Conservation (phyloP, 1,140 invertebrate species). For the Harlomillsia oculata region DNA sequence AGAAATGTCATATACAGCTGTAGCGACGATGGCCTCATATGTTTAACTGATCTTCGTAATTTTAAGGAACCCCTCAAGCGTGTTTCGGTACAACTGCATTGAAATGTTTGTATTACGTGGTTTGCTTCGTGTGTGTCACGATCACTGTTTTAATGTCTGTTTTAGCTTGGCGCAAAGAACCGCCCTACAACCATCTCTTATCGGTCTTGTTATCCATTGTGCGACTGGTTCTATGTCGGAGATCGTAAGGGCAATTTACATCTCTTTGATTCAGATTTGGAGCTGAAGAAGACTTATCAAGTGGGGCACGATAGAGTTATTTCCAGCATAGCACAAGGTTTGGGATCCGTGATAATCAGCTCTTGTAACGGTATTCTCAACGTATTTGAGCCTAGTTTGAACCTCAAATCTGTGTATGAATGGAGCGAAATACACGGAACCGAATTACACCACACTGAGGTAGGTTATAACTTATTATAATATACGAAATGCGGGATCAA, state of each 20-base stretch:
- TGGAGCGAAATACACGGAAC: too few species aligned
- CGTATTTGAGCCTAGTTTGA: slow-evolving; percentile 17
- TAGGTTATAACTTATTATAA: too few species aligned
- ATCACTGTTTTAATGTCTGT: neutral
- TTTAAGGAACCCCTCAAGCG: neutral
- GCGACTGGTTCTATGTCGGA: slow-evolving; percentile 30
- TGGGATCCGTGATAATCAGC: slow-evolving; percentile 22
- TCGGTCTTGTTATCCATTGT: too few species aligned
- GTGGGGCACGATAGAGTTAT: slow-evolving; percentile 13
- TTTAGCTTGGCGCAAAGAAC: neutral
- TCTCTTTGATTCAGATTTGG: slow-evolving; percentile 24
- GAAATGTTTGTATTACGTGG: neutral
- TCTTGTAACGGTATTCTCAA: slow-evolving; percentile 21
- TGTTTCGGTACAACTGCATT: neutral
- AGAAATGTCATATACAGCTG: slow-evolving; percentile 43
- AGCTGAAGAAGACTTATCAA: slow-evolving; percentile 20
- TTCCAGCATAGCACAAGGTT: slow-evolving; percentile 26
- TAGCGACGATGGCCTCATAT: slow-evolving; percentile 42
- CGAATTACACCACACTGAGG: slow-evolving; percentile 22
- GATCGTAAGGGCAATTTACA: slow-evolving; percentile 24
- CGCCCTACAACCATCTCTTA: slow-evolving; percentile 27
- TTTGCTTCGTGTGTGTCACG: neutral
- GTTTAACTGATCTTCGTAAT: slow-evolving; percentile 38
- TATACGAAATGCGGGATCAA: too few species aligned
- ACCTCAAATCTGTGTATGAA: slow-evolving; percentile 11